Evolutionary conservation across 2,797 vertebrate species (phyloP), one percentile per base, ranked within the genome.

Genomic region (Paramormyrops hopkinsi): DNA sequence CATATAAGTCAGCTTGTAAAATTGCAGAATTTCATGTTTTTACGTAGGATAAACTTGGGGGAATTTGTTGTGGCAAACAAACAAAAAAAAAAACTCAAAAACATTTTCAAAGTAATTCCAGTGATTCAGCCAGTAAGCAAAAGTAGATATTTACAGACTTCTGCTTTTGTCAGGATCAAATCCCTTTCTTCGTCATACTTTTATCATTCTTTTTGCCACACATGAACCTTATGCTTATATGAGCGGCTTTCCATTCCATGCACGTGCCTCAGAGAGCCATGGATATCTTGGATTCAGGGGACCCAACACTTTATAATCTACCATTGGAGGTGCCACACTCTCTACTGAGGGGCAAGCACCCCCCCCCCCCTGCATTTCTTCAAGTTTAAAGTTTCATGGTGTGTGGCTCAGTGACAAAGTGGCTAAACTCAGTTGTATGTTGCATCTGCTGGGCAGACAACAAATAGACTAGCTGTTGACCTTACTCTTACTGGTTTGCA

Each of bases 401-500:
- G 59, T 25, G 2, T 59, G 54, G 19, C 2, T n/a, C 54, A 56
- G 54, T n/a, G 54, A n/a, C 5, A 6, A 19, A 54, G 53, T 6
- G 4, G 53, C 17, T 19, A 2, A n/a, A 4, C 54, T 56, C 54
- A 56, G 53, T 29, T 29, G 62, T 11, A 62, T 62, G 59, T 12
- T 29, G 22, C 25, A 2, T 33, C 9, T 69, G 25, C 62, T 69
- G 3, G 1, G 25, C 25, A 12, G 25, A 69, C 11, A 12, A 14
- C 25, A 4, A 65, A 12, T 11, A 4, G 17, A 11, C 12, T 29
- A 25, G 41, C 41, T 25, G 12, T 37, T 89, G 41, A 59, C 14
- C 37, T 53, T 51, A 17, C 33, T 88, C 22, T 4, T 44, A 1
- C 22, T 37, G 46, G 33, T 25, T 89, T n/a, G 44, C 94, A 99